phyloP scores from a whole-genome alignment of 2,888 invertebrate species.

The Exocentrus adspersus region DNA sequence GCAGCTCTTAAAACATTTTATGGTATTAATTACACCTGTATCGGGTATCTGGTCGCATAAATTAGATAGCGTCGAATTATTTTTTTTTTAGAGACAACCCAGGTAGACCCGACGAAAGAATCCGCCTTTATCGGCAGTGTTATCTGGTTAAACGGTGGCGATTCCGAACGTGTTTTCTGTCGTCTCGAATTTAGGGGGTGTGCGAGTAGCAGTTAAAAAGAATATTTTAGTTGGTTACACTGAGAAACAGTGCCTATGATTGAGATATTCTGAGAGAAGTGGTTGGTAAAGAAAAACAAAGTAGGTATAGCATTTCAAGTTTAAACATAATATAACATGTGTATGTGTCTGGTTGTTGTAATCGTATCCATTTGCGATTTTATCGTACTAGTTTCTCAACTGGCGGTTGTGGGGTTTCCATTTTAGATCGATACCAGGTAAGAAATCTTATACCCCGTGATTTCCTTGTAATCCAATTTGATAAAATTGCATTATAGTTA shows the following conservation, averaged over 20 bases:
- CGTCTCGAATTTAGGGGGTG: constrained; percentile 15
- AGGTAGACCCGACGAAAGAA: constrained; percentile 11
- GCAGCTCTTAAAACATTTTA: constrained; percentile 24
- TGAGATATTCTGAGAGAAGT: too few relatives aligned
- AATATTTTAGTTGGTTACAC: too few relatives aligned
- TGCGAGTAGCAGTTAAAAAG: neutral
- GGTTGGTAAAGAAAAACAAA: too few relatives aligned
- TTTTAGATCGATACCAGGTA: constrained; percentile 43
- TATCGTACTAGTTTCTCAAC: constrained; percentile 19
- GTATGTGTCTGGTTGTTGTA: too few relatives aligned
- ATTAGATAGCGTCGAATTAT: constrained; percentile 30
- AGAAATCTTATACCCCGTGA: constrained; percentile 44
- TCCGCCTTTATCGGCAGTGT: constrained; percentile 16
- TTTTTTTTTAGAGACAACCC: constrained; percentile 1
- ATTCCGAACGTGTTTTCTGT: constrained; percentile 23
- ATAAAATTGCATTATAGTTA: constrained; percentile 54
- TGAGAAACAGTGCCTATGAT: too few relatives aligned
- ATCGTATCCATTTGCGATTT: too few relatives aligned
- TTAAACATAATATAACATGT: too few relatives aligned
- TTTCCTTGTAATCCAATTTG: constrained; percentile 54
- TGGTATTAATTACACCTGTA: constrained; percentile 35
- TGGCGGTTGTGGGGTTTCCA: constrained; percentile 39
- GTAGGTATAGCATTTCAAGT: too few relatives aligned
- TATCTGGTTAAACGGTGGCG: constrained; percentile 26
- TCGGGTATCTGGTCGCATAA: constrained; percentile 32